Base-by-base conservation (phyloP, 2,113 vertebrate genomes). In the Takifugu bimaculatus region DNA sequence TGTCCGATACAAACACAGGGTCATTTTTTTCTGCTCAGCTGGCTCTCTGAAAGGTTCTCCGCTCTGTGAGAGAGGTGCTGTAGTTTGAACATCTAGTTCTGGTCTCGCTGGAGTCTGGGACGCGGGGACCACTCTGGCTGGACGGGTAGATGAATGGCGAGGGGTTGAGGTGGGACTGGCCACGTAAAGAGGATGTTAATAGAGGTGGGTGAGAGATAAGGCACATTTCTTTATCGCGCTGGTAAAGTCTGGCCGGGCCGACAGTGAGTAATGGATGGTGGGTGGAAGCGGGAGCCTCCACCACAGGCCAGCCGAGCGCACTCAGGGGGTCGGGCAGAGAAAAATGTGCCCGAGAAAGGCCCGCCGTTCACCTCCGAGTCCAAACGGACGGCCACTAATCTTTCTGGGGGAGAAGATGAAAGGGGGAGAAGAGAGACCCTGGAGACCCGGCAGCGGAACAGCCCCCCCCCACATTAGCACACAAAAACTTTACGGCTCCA, bases 211-310 rank as follows among this genome's bases (percentile, higher is more conserved):
- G 60, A 62, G 82, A 68, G 87, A 91, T 91, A 90, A 90, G 90
- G 85, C 90, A 74, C 68, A 86, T 81, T 72, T 77, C 88, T 91
- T 92, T 90, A 93, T 94, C 91, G 75, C 82, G 77, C 42, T 60
- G 81, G 82, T 81, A 80, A 68, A 70, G 68, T 84, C 76, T 88
- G 86, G 65, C 47, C 28, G 4, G 56, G 87, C 45, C 13, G 45
- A 90, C 81, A 39, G 65, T 77, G 81, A 90, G 89, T 94, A 93
- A 94, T 93, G 89, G 92, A 93, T 91, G 66, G 68, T 28, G 59
- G 74, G 82, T 68, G 51, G 82, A 65, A 54, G 74, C 66, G 47
- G 4, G 2, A 62, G 78, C 87, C 77, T 88, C 77, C 55, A 25
- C 52, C 13, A 68, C 74, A 39, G 14, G 35, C 20, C n/a, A 48